These are phyloP conservation scores for Pedionomus torquatus DNA, from an alignment of 2,113 vertebrate species.

Conservation along the genomic window DNA sequence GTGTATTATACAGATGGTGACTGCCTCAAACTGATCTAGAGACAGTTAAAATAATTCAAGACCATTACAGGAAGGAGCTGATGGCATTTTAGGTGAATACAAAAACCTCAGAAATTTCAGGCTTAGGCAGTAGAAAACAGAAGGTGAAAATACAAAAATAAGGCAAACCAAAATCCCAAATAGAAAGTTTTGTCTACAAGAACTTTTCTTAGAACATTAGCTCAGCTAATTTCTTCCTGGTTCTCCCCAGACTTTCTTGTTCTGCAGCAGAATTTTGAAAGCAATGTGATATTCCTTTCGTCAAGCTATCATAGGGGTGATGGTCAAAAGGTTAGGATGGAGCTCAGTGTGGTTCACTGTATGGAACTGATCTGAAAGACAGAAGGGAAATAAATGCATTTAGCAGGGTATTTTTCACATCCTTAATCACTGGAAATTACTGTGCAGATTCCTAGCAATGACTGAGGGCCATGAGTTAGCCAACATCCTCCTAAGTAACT, in stretches of 20 bases:
- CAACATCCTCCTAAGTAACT: not conserved
- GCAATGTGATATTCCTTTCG: not conserved
- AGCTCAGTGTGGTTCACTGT: not conserved
- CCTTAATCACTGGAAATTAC: not conserved
- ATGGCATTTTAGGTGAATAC: not conserved
- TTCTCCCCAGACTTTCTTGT: rapidly evolving
- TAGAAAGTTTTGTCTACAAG: not conserved
- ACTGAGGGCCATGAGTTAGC: not conserved
- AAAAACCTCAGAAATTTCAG: not conserved
- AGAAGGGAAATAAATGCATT: not conserved
- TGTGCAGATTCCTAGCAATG: not conserved
- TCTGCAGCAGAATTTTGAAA: not conserved
- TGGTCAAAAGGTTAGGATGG: not conserved
- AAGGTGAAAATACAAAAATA: not conserved
- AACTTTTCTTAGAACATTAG: not conserved
- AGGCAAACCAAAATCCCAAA: not conserved
- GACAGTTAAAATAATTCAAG: not conserved
- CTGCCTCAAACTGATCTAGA: not conserved
- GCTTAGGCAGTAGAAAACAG: not conserved
- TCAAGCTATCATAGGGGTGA: not conserved
- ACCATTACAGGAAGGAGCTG: not conserved
- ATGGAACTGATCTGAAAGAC: not conserved
- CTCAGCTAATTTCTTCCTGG: not conserved
- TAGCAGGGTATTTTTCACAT: not conserved
- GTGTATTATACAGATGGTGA: not conserved